Percentiles rank a stretch among this genome's conserved stretches.
phyloP scores from a whole-genome alignment of 2,113 vertebrate genomes.

The Hippocampus abdominalis region DNA sequence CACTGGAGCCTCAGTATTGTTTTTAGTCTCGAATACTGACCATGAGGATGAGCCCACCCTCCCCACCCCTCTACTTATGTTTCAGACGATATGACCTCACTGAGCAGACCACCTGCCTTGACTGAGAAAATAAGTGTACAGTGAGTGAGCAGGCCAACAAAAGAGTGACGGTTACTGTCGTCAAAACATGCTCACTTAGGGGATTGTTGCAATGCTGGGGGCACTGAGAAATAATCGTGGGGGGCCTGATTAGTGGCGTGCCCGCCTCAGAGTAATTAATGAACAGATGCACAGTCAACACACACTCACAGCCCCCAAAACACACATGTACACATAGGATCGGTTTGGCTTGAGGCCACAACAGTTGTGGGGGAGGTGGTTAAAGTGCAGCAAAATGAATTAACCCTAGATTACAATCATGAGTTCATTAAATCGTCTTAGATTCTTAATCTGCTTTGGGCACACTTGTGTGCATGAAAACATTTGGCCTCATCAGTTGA shows the following conservation, averaged over 20 bases:
- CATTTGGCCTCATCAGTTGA: slow-evolving; percentile 36
- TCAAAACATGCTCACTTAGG: slow-evolving; percentile 31
- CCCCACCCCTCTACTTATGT: slow-evolving; percentile 37
- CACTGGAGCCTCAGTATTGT: slow-evolving; percentile 23
- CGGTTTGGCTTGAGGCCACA: slow-evolving; percentile 36
- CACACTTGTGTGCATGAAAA: slow-evolving; percentile 57
- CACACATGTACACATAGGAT: slow-evolving; percentile 20
- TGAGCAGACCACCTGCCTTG: slow-evolving; percentile 57
- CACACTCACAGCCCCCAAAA: slow-evolving; percentile 21
- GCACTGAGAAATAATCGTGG: slow-evolving; percentile 29
- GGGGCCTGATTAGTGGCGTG: slow-evolving; percentile 56
- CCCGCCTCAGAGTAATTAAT: slow-evolving; percentile 48
- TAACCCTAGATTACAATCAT: slow-evolving; percentile 65
- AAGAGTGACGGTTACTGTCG: slow-evolving; percentile 56
- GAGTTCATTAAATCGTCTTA: slow-evolving; percentile 67
- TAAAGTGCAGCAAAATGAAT: slow-evolving; percentile 56
- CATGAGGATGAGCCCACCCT: slow-evolving; percentile 28
- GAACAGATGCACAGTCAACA: slow-evolving; percentile 34
- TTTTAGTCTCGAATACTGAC: slow-evolving; percentile 18
- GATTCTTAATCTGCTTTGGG: slow-evolving; percentile 51
- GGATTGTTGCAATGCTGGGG: slow-evolving; percentile 30
- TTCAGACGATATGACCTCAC: slow-evolving; percentile 60
- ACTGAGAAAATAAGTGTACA: slow-evolving; percentile 45
- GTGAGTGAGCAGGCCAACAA: slow-evolving; percentile 55
- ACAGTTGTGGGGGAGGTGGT: slow-evolving; percentile 10